Percentiles rank a stretch among this genome's conserved stretches.
phyloP scores from a whole-genome alignment of 2,888 invertebrate genomes.

The Vannuccia rotundouncinata region DNA sequence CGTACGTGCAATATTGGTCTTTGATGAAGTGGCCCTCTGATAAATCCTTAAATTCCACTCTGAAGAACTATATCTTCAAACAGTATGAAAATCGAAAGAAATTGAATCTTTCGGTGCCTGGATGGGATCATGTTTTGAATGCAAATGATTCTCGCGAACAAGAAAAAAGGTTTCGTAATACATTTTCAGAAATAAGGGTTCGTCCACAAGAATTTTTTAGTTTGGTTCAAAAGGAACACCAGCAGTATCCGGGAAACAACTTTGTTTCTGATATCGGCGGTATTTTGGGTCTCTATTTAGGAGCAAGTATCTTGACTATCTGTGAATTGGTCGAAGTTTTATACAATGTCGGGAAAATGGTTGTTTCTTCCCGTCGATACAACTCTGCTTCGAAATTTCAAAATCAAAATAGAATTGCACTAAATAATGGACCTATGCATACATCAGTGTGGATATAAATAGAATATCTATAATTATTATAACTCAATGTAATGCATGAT shows the following conservation, averaged over 20 bases:
- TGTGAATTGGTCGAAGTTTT: not conserved
- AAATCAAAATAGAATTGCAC: too few species aligned
- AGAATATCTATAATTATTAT: too few species aligned
- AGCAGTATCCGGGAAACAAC: not conserved
- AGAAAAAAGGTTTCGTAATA: not conserved
- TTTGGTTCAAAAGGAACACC: not conserved
- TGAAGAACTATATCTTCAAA: not conserved
- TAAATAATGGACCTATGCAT: not conserved
- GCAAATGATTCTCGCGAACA: not conserved
- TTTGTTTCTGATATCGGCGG: not conserved
- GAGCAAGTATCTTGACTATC: not conserved
- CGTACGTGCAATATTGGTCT: not conserved
- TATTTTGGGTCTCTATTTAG: not conserved
- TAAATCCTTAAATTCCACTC: not conserved
- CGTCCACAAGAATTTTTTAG: not conserved
- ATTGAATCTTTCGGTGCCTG: not conserved
- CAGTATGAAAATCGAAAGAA: not conserved
- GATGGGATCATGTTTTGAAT: not conserved
- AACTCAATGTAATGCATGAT: too few species aligned
- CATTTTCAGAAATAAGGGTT: not conserved
- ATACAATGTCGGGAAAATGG: not conserved
- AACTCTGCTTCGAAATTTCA: too few species aligned
- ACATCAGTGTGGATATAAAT: not conserved
- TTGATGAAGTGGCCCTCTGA: not conserved
- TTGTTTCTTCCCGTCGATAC: not conserved